Conservation (phyloP, 2,113 vertebrate species). For the Elephantulus edwardii region DNA sequence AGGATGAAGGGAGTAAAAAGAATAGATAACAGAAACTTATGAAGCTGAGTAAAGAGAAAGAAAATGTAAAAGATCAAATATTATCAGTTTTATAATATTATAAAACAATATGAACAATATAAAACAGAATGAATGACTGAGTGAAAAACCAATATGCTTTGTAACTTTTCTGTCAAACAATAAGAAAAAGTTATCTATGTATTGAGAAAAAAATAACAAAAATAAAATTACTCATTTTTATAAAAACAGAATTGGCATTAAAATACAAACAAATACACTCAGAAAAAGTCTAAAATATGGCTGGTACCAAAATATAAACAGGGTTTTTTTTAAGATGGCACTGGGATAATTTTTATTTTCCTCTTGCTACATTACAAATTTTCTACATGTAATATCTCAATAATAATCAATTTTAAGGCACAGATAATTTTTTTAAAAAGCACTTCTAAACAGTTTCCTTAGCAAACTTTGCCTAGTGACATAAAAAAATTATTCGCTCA, state of each 20-base stretch:
- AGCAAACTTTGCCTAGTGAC: background rate
- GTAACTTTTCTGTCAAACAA: no score
- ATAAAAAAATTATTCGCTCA: constrained; percentile 30
- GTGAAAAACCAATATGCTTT: no score
- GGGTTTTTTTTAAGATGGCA: background rate
- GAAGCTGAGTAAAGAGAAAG: no score
- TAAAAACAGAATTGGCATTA: background rate
- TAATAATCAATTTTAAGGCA: constrained; percentile 30
- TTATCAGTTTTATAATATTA: no score
- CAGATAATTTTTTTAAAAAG: constrained; percentile 18
- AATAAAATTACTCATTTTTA: no score
- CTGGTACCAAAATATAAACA: background rate
- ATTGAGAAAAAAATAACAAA: no score
- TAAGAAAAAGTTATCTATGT: no score
- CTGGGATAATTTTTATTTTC: background rate
- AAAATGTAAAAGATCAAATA: no score
- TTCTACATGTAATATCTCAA: constrained; percentile 4
- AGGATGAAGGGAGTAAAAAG: no score
- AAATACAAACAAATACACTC: background rate
- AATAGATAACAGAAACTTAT: no score
- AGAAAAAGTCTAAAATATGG: constrained; percentile 28
- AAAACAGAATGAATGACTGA: no score
- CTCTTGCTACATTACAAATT: constrained; percentile 1
- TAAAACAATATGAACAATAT: no score
- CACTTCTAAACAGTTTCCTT: constrained; percentile 34